phyloP scores from a whole-genome alignment of 1,140 invertebrate genomes.

The Drosophila malerkotliana region DNA sequence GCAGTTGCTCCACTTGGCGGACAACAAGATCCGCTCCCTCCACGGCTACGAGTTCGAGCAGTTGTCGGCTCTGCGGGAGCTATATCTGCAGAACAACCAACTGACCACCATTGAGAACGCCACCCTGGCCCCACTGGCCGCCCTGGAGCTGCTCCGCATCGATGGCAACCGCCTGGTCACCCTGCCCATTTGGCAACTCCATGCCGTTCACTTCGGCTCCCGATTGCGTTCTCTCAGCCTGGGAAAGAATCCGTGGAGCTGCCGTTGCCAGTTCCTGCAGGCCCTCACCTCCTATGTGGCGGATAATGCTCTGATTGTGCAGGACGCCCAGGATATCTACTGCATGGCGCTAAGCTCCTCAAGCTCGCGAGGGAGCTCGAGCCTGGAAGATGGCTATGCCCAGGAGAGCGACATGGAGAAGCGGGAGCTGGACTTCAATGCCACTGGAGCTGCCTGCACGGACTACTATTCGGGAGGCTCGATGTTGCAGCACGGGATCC shows the following conservation, averaged over 20 bases:
- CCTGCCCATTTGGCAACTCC: slow-evolving; percentile 93
- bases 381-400: slow-evolving; percentile 62
- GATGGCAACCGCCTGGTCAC: slow-evolving; percentile 93
- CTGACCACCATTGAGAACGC: slow-evolving; percentile 91
- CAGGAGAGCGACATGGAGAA: slow-evolving; percentile 68
- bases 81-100: slow-evolving; percentile 94
- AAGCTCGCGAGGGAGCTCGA: slow-evolving; percentile 85
- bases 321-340: slow-evolving; percentile 90
- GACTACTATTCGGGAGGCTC: slow-evolving; percentile 93
- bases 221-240: slow-evolving; percentile 89
- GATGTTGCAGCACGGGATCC: slow-evolving; percentile 92
- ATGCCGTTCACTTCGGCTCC: slow-evolving; percentile 80
- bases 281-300: slow-evolving; percentile 93
- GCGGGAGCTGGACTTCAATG: slow-evolving; percentile 91
- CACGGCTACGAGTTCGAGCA: slow-evolving; percentile 96
- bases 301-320: slow-evolving; percentile 91
- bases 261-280: slow-evolving; percentile 94
- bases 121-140: slow-evolving; percentile 90
- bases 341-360: slow-evolving; percentile 89
- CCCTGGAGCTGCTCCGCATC: slow-evolving; percentile 91
- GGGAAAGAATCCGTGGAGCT: slow-evolving; percentile 94
- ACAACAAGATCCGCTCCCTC: slow-evolving; percentile 91
- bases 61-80: slow-evolving; percentile 90
- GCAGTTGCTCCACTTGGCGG: slow-evolving; percentile 92
- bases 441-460: slow-evolving; percentile 89